Evolutionary conservation across 2,888 invertebrate genomes (phyloP), one percentile per base, ranked within the genome.

Genomic region (Zygogramma bicolorata): DNA sequence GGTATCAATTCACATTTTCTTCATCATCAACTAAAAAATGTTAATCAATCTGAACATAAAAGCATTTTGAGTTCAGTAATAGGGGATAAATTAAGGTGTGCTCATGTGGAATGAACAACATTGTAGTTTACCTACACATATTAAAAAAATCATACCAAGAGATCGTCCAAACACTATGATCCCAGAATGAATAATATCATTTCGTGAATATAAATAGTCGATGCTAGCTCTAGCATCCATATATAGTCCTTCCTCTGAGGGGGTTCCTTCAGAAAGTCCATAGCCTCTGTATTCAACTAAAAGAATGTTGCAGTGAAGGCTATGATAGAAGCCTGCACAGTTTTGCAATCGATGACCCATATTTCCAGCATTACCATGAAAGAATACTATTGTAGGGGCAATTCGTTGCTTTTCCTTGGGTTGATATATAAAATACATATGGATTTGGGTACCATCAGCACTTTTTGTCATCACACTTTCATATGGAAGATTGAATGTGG

Each of bases 281-380:
- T 97, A 98, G 0, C 98, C 98, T 80, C 98, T 90, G 84, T 98
- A 98, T 84, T 98, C 98, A n/a, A 98, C 91, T 90, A 97, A 91
- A 59, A 98, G 87, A 77, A 98, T 91, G 85, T 98, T 98, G 79
- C 95, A 94, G 77, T 93, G 92, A 66, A 96, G 88, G 82, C 93
- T 92, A 80, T 94, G 92, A 86, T 93, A 96, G 71, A 98, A 89
- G 3, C 95, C 96, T 78, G 93, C 92, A n/a, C 94, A 94, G 88
- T 97, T 97, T 81, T 94, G 92, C 81, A 77, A 67, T 49, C 76
- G 68, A 65, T 98, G 97, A 0, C 98, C 98, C 91, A 98, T 96
- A 85, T 98, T 98, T 13, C 98, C 98, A 65, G 98, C 98, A 91
- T 98, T 98, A 5, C 98, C 98, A 89, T 98, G 98, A 77, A 98